Base-by-base conservation (phyloP, 2,113 vertebrate genomes). In the Rhinopomastus cyanomelas region DNA sequence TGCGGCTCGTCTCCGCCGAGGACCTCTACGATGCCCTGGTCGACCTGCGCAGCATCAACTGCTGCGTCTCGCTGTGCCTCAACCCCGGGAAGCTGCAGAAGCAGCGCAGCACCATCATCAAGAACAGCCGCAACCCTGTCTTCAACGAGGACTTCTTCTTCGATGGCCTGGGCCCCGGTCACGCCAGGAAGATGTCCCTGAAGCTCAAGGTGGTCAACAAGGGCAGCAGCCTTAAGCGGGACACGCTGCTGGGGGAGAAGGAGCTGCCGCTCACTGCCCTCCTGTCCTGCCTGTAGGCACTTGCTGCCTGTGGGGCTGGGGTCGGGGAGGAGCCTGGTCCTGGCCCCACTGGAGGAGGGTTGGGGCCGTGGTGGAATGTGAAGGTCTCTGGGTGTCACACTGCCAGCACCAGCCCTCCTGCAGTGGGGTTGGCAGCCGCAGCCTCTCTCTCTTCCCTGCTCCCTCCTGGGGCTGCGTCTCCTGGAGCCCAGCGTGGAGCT, bases 81-180 rank as follows among this genome's bases (percentile, higher is more conserved):
- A 99, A 98, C 89, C 99, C 99, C 0, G 99, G 99, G 11, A 99
- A 99, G 97, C 96, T 98, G 90, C 99, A 99, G 97, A 99, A 99
- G 88, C 99, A 99, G 84, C 97, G 98, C 64, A 99, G 99, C 98
- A 99, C 98, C 96, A 98, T 99, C 32, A 97, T 99, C 96, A 99
- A 99, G 97, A 99, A 99, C 97, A 99, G 98, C 97, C 98, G 98
- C 91, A 99, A 98, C 93, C 99, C 99, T 0, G 72, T 99, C 93
- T 99, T 99, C 98, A 99, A 99, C 5, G 99, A 99, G 96, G 99
- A 99, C 96, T 99, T 99, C 96, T 99, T 99, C 97, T 99, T 99
- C 21, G 99, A 99, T 6, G 97, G 98, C 8, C 96, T 99, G 87
- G 98, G 98, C 15, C 95, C 97, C 0, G 96, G 97, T 22, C 98